These are phyloP conservation scores for Potorous gilbertii DNA, from an alignment of 2,797 vertebrate genomes.

Conservation along the genomic window DNA sequence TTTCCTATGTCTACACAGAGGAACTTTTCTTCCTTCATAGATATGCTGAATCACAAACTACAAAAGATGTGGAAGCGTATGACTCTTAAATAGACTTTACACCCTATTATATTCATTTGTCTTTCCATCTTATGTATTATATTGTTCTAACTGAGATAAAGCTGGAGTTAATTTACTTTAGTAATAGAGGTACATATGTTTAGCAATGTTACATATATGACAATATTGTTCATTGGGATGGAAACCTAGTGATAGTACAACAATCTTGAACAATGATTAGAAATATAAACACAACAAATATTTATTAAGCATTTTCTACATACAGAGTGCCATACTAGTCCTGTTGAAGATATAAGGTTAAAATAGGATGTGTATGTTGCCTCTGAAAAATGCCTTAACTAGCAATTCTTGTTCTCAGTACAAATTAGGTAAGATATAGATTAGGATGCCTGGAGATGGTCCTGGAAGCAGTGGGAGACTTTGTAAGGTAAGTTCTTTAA, in stretches of 20 bases:
- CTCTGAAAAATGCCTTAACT: background rate
- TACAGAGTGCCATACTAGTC: background rate
- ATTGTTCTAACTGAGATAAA: slow-evolving; percentile 19
- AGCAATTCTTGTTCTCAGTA: background rate
- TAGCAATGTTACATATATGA: background rate
- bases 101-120: slow-evolving; percentile 4
- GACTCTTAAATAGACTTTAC: background rate
- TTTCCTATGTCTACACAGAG: background rate
- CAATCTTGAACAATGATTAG: background rate
- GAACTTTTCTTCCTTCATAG: background rate
- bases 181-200: background rate
- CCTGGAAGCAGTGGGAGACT: too few relatives aligned
- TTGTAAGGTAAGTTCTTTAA: too few relatives aligned
- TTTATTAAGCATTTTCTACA: background rate
- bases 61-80: background rate
- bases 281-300: background rate
- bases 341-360: background rate
- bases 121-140: background rate
- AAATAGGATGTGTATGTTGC: background rate
- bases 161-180: background rate
- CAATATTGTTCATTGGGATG: background rate
- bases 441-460: too few relatives aligned
- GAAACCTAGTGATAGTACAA: background rate
- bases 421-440: too few relatives aligned
- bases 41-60: slow-evolving; percentile 21